phyloP scores from a whole-genome alignment of 2,797 vertebrate species.

The Synaphobranchus kaupii region DNA sequence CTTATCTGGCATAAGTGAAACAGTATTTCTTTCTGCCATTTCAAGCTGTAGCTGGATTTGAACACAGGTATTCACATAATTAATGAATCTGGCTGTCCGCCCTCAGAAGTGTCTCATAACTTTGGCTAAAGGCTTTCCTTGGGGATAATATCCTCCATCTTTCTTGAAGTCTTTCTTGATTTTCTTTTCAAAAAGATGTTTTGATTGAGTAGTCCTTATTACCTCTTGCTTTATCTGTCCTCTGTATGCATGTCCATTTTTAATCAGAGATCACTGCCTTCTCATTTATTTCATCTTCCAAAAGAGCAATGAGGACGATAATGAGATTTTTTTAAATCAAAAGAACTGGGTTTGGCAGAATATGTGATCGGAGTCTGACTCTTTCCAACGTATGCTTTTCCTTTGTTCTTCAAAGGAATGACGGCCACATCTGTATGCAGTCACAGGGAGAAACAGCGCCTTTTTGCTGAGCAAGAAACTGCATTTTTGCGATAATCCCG shows the following conservation, averaged over 20 bases:
- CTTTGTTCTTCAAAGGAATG: background rate
- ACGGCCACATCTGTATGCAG: background rate
- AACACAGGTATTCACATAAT: background rate
- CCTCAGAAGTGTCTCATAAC: background rate
- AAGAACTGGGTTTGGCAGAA: background rate
- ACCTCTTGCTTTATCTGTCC: background rate
- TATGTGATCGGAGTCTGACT: background rate
- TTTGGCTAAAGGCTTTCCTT: background rate
- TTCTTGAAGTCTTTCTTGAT: background rate
- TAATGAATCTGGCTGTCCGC: background rate
- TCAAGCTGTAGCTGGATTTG: background rate
- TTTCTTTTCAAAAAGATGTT: background rate
- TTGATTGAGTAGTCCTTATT: background rate
- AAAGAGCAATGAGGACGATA: background rate
- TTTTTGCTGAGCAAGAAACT: background rate
- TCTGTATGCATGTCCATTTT: background rate
- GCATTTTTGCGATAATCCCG: background rate
- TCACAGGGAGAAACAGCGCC: background rate
- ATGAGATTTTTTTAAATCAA: background rate
- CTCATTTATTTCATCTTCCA: background rate
- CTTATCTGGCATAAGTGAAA: background rate
- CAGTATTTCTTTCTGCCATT: background rate
- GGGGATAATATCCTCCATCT: background rate
- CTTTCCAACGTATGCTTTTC: background rate
- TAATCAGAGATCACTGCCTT: background rate